Percentiles rank a stretch among this genome's conserved stretches.
phyloP scores from a whole-genome alignment of 1,140 invertebrate genomes.

The Pseudobourletiella spinata region DNA sequence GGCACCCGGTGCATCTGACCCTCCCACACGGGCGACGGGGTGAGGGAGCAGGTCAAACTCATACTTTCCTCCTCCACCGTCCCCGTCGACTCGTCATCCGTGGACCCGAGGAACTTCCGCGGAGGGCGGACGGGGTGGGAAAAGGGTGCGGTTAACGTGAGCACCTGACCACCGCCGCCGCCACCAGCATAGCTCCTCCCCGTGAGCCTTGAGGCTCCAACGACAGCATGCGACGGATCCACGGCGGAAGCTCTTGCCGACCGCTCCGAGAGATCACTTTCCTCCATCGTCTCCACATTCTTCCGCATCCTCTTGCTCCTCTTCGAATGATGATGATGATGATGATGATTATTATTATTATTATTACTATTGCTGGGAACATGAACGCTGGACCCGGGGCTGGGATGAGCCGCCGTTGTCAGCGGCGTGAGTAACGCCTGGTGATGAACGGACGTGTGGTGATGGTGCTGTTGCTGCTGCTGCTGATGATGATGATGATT shows the following conservation, averaged over 20 bases:
- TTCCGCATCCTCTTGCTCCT: too few relatives aligned
- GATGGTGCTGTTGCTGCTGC: not conserved
- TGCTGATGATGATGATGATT: not conserved
- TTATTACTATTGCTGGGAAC: not conserved
- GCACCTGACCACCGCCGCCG: too few relatives aligned
- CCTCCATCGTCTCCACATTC: too few relatives aligned
- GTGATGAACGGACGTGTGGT: not conserved
- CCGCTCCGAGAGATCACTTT: too few relatives aligned
- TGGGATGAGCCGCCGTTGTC: not conserved
- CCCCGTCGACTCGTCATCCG: not conserved
- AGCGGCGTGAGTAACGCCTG: not conserved
- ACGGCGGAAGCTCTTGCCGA: too few relatives aligned
- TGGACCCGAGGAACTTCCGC: not conserved
- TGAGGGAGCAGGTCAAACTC: slow-evolving; percentile 28
- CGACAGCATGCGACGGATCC: not conserved
- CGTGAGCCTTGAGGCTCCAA: not conserved
- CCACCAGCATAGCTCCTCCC: not conserved
- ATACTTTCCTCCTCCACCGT: slow-evolving; percentile 22
- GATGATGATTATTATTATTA: too few relatives aligned
- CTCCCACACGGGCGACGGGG: slow-evolving; percentile 35
- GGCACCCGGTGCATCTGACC: slow-evolving; percentile 32
- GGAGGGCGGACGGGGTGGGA: too few relatives aligned
- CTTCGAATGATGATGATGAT: too few relatives aligned
- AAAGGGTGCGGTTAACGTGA: not conserved
- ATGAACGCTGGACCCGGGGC: not conserved